phyloP scores from a whole-genome alignment of 2,888 invertebrate species.

The Macrostomum cliftonense region DNA sequence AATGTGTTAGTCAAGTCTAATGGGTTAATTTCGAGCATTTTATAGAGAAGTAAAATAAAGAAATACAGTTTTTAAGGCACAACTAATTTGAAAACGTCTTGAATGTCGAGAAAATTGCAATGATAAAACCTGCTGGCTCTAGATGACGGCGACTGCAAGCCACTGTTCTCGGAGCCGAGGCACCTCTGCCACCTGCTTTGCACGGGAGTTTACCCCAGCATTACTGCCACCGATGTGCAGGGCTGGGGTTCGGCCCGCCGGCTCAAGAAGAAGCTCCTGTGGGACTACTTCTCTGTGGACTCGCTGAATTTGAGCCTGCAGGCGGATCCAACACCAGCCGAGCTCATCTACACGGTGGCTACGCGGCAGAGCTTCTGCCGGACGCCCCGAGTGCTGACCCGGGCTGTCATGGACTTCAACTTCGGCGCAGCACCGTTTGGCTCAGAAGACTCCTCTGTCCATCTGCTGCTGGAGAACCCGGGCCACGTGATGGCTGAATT shows the following conservation, averaged over 20 bases:
- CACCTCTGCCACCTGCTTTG: slow-evolving; percentile 28
- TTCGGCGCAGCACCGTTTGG: slow-evolving; percentile 34
- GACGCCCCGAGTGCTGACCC: slow-evolving; percentile 24
- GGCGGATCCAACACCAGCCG: slow-evolving; percentile 28
- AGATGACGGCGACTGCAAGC: background rate
- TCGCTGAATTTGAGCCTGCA: slow-evolving; percentile 31
- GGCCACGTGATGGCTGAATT: slow-evolving; percentile 32
- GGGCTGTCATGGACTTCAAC: slow-evolving; percentile 33
- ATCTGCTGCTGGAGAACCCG: slow-evolving; percentile 32
- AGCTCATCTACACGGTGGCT: slow-evolving; percentile 26
- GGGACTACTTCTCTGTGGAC: slow-evolving; percentile 31
- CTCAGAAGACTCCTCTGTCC: slow-evolving; percentile 28
- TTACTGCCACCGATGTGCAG: slow-evolving; percentile 30
- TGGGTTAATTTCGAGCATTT: too few species aligned
- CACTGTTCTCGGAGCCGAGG: slow-evolving; percentile 17
- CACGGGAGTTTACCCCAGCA: slow-evolving; percentile 32
- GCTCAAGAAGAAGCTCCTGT: slow-evolving; percentile 34
- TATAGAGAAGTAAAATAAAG: too few species aligned
- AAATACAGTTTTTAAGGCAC: too few species aligned
- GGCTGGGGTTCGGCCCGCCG: slow-evolving; percentile 28
- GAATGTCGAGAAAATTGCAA: background rate
- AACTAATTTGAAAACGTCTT: too few species aligned
- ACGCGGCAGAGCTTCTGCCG: slow-evolving; percentile 25
- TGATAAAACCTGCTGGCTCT: background rate
- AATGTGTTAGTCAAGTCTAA: too few species aligned